Base-by-base conservation (phyloP, 2,888 invertebrate genomes). In the Arge pagana region DNA sequence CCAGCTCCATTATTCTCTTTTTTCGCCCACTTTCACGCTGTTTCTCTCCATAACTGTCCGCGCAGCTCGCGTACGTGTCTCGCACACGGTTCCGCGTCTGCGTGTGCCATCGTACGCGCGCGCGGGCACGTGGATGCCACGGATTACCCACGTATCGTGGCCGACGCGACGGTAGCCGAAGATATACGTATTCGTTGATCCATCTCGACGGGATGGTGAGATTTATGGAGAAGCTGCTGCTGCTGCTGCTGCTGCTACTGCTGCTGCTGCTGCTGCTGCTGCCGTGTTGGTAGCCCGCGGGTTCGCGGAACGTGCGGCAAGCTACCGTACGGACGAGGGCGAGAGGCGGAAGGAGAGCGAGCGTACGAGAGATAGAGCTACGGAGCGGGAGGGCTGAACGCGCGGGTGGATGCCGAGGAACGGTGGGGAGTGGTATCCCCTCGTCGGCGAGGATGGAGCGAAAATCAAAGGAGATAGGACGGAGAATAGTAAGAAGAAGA, bases 191-290 rank as follows among this genome's bases (percentile, higher is more conserved):
- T 67, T 66, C 62, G 61, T 60, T 71, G 74, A 75, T 74, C 74
- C 75, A 70, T 74, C 73, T 71, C 64, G 66, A 70, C 71, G 70
- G 70, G 71, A 72, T 69, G 72, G 68, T 68, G 69, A 74, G 74
- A 76, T 76, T 75, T 75, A 76, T 76, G 74, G 68, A 72, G 68
- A 69, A 63, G 63, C 60, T 55, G 61, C 56, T 56, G 60, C 55
- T 56, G 48, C n/a, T n/a, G n/a, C n/a, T n/a, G n/a, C n/a, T n/a
- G n/a, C n/a, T n/a, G n/a, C n/a, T n/a, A n/a, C n/a, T n/a, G n/a
- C n/a, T 23, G 7, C 24, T 23, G 4, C 15, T 8, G 15, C 19
- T 4, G 31, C 30, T 24, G 24, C 45, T 39, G 62, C 58, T 54
- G 59, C 54, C 54, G 58, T n/a, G n/a, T 56, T 58, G 52, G 50